Evolutionary conservation across 2,888 invertebrate species (phyloP).

Genomic region (Zaprionus obscuricornis): DNA sequence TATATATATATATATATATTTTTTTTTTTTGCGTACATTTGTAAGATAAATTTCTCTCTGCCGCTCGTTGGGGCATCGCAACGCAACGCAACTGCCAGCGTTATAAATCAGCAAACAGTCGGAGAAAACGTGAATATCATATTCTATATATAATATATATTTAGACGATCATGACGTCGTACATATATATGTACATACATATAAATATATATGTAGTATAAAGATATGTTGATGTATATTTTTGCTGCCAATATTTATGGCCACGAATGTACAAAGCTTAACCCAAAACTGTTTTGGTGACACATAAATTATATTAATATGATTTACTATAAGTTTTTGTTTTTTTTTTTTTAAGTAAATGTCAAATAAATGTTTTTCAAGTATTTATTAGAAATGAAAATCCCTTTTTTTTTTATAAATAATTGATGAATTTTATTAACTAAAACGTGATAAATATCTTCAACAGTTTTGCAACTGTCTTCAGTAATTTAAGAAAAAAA

Average conservation of each 20-base stretch:
- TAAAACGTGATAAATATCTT: too few relatives aligned
- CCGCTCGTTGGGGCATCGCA: background rate
- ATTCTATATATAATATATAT: constrained; percentile 32
- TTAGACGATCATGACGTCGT: constrained; percentile 42
- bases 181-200: constrained; percentile 1
- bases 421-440: too few relatives aligned
- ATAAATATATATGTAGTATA: constrained; percentile 17
- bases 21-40: constrained; percentile 7
- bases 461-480: too few relatives aligned
- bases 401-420: too few relatives aligned
- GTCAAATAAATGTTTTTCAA: too few relatives aligned
- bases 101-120: constrained; percentile 58
- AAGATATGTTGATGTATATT: constrained; percentile 8
- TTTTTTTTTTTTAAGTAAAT: too few relatives aligned
- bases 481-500: too few relatives aligned
- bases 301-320: constrained; percentile 19
- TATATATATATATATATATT: too few relatives aligned
- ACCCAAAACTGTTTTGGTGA: constrained; percentile 36
- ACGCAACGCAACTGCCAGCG: constrained; percentile 56
- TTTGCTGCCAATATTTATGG: constrained; percentile 33
- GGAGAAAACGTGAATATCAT: constrained; percentile 50
- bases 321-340: background rate
- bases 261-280: constrained; percentile 40
- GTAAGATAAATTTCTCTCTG: constrained; percentile 29
- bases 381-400: too few relatives aligned